phyloP scores from a whole-genome alignment of 2,113 vertebrate species.

The Mobula birostris region DNA sequence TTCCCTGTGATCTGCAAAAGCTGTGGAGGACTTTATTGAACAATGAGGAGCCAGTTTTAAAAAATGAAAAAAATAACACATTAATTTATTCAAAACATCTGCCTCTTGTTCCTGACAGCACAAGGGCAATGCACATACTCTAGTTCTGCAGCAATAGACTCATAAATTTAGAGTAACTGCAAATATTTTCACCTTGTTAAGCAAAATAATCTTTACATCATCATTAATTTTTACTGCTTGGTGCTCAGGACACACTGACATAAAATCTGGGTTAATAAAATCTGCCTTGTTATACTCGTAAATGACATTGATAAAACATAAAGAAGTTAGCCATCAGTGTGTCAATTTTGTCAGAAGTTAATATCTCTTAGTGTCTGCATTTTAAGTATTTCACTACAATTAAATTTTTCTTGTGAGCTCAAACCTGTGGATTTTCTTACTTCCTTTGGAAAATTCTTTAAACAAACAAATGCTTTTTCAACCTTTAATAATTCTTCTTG shows the following conservation, averaged over 20 bases:
- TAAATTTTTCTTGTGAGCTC: background rate
- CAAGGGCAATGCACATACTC: background rate
- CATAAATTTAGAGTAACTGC: background rate
- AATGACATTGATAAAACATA: background rate
- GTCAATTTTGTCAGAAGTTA: background rate
- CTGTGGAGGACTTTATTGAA: background rate
- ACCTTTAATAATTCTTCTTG: no score
- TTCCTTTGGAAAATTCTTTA: background rate
- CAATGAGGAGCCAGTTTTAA: background rate
- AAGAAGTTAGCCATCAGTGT: background rate
- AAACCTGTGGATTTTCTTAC: background rate
- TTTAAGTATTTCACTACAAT: background rate
- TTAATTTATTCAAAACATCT: conserved; percentile 28
- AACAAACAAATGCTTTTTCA: background rate
- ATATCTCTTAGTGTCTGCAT: background rate
- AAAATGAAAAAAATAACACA: background rate
- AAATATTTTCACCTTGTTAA: conserved; percentile 32
- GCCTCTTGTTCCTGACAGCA: background rate
- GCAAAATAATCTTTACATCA: background rate
- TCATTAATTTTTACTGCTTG: conserved; percentile 4
- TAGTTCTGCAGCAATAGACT: background rate
- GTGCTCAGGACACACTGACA: background rate
- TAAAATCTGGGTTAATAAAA: background rate
- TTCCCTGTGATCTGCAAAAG: background rate
- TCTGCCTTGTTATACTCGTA: background rate